Base-by-base conservation (phyloP, 2,797 vertebrate genomes). In the Cyprinella venusta region DNA sequence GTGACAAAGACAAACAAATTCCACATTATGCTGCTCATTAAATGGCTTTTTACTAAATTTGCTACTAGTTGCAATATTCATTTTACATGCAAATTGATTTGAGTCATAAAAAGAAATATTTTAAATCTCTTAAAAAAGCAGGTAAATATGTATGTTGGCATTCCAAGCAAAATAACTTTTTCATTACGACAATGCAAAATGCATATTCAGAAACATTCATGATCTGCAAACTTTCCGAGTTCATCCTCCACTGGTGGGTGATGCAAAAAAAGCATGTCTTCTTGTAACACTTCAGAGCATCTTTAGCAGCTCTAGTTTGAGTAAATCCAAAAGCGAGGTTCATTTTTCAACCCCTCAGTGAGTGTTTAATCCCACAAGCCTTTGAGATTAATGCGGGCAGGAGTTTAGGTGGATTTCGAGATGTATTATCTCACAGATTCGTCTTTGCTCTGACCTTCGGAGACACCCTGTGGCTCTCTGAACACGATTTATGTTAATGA, bases 401-500 rank as follows among this genome's bases (percentile, higher is more conserved):
- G 52, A 80, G 52, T 24, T 75, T 45, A 87, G 69, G 48, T 69
- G 38, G 84, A 74, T 64, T 76, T 84, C 15, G n/a, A 80, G 36
- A 77, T 69, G 40, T 21, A 78, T 63, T 77, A 83, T 75, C 75
- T 77, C 52, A 45, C 15, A 3, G 38, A 83, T 38, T 33, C 9
- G 65, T 19, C 80, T 81, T 65, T 52, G 61, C 76, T 30, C 69
- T 84, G 85, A 74, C 77, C 78, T 88, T 84, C 71, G 65, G 69
- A 67, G 56, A 33, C 18, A 26, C 67, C 54, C 84, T 70, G 76
- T 76, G 81, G 82, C 79, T 85, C 82, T 87, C 67, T 50, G 33
- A 21, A 77, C 72, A 84, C 85, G 86, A 85, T 87, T 78, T 80
- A 85, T 81, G 83, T 68, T 87, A 87, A 85, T 86, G 81, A 82